These are phyloP conservation scores for Gastracanthus pulcherrimus DNA, from an alignment of 2,888 invertebrate species.

Conservation along the genomic window DNA sequence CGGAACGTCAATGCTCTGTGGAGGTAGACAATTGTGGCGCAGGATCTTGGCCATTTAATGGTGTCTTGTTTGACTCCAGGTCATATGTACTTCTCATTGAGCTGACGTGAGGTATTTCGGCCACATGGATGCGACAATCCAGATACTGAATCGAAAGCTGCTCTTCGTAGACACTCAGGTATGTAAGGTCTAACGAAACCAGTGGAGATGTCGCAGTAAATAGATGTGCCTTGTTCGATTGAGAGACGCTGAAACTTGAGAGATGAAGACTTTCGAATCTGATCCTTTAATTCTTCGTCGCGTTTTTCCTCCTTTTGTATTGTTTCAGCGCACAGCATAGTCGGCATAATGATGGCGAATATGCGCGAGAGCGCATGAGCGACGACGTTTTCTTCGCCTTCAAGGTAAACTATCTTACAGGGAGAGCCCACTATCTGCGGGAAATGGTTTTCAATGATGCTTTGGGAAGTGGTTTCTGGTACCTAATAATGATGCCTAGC, in stretches of 20 bases:
- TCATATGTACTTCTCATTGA: background rate
- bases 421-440: too few species aligned
- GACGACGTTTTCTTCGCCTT: slow-evolving; percentile 32
- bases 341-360: slow-evolving; percentile 20
- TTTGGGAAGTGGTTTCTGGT: too few species aligned
- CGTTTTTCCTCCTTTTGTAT: background rate
- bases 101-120: background rate
- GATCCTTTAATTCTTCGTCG: background rate
- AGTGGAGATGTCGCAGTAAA: background rate
- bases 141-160: background rate
- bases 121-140: background rate
- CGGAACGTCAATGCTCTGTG: background rate
- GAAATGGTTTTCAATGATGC: too few species aligned
- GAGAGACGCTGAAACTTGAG: background rate
- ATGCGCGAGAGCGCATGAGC: slow-evolving; percentile 35
- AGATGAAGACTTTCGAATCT: background rate
- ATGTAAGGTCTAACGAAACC: background rate
- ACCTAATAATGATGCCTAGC: background rate
- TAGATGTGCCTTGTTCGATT: background rate
- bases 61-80: background rate
- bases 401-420: background rate
- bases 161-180: background rate
- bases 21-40: too few species aligned
- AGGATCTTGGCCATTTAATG: background rate
- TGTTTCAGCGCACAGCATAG: background rate